These are phyloP conservation scores for Sinelater perroti DNA, from an alignment of 2,888 invertebrate genomes.

Conservation along the genomic window DNA sequence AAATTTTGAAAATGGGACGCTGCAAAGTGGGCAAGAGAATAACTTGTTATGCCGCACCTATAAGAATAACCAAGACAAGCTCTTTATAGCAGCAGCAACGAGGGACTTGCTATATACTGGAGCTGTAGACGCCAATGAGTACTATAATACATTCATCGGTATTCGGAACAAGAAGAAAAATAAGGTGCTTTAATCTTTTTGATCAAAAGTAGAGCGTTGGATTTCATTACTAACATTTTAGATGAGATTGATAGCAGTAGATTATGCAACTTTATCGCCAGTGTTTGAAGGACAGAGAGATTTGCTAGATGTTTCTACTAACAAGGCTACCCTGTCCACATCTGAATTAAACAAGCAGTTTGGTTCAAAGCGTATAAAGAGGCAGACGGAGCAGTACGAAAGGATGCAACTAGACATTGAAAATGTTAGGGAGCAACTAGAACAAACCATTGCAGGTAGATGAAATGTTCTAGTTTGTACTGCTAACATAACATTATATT, in stretches of 20 bases:
- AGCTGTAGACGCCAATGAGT: constrained; percentile 41
- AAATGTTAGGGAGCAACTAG: constrained; percentile 67
- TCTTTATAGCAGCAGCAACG: constrained; percentile 45
- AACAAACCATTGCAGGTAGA: constrained; percentile 64
- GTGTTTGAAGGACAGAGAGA: constrained; percentile 30
- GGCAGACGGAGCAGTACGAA: constrained; percentile 68
- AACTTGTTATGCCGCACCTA: constrained; percentile 46
- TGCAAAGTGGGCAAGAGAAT: constrained; percentile 43
- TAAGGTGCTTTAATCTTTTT: constrained; percentile 46
- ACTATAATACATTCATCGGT: constrained; percentile 50
- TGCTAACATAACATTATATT: constrained; percentile 2
- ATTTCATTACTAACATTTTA: constrained; percentile 20
- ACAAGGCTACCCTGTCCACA: constrained; percentile 39
- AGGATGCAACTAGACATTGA: constrained; percentile 67
- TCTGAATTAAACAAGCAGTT: constrained; percentile 69
- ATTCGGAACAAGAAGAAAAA: constrained; percentile 50
- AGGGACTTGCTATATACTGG: constrained; percentile 50
- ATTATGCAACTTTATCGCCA: constrained; percentile 36
- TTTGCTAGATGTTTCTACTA: constrained; percentile 27
- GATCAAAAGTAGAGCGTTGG: neutral
- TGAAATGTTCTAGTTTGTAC: neutral
- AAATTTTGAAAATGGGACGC: constrained; percentile 50
- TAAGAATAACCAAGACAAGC: constrained; percentile 39
- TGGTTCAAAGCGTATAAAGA: constrained; percentile 70
- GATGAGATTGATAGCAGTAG: constrained; percentile 38